Percentiles rank a stretch among this genome's conserved stretches.
Conservation (phyloP, 2,888 invertebrate species). For the Mylabris sibirica region DNA sequence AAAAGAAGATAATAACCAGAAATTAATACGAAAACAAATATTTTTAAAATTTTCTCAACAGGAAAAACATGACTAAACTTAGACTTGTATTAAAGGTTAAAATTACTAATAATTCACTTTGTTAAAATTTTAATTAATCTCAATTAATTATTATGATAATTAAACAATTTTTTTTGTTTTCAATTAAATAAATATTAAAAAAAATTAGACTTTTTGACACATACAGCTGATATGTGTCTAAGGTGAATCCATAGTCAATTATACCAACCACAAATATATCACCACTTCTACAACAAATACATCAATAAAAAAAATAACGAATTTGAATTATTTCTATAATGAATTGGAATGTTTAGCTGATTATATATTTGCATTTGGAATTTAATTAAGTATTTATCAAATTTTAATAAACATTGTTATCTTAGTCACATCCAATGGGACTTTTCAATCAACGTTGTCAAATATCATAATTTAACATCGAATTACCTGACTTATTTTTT, state of each 20-base stretch:
- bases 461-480: too few species aligned
- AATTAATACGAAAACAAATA: neutral
- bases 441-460: too few species aligned
- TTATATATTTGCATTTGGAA: too few species aligned
- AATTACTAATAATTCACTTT: neutral
- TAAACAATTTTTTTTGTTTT: neutral
- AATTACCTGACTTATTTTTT: too few species aligned
- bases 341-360: too few species aligned
- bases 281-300: neutral
- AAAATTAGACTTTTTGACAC: neutral
- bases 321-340: too few species aligned
- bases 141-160: neutral
- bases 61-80: neutral
- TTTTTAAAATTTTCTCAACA: neutral
- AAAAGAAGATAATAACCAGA: neutral
- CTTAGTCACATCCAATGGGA: too few species aligned
- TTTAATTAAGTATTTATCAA: too few species aligned
- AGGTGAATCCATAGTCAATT: neutral
- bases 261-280: neutral
- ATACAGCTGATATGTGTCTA: slow-evolving; percentile 7
- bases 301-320: neutral
- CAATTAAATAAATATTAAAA: neutral
- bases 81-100: neutral
- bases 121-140: neutral
- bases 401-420: too few species aligned